Evolutionary conservation across 2,797 vertebrate genomes (phyloP).

Genomic region (Platalea minor): DNA sequence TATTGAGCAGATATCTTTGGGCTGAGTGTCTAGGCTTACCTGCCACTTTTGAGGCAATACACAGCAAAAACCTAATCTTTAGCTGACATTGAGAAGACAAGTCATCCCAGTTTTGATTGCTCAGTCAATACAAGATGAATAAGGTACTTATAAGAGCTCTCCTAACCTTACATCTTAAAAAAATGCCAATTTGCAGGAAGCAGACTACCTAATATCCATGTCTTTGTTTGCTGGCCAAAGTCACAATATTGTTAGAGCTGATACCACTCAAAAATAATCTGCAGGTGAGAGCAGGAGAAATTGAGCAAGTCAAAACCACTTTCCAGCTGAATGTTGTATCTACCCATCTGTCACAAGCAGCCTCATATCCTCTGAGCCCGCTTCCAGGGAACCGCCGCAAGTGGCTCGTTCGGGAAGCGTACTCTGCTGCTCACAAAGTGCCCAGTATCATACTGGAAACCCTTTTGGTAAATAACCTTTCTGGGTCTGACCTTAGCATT

Average conservation of each 20-base stretch:
- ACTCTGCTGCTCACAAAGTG: background rate
- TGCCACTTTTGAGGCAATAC: background rate
- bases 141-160: slow-evolving; percentile 9
- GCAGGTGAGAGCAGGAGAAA: background rate
- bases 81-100: background rate
- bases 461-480: background rate
- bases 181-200: slow-evolving; percentile 41
- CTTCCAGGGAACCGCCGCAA: accelerated
- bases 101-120: background rate
- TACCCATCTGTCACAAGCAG: background rate
- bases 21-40: background rate
- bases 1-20: background rate
- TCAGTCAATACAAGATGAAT: background rate
- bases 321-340: background rate
- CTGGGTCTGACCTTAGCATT: background rate
- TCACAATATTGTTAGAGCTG: slow-evolving; percentile 21
- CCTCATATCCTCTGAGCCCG: background rate
- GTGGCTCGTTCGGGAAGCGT: background rate
- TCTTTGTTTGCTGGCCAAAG: slow-evolving; percentile 33
- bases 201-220: background rate
- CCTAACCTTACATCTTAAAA: background rate
- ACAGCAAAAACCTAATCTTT: background rate
- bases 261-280: background rate
- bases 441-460: background rate
- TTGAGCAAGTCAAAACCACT: background rate